Percentiles rank a stretch among this genome's conserved stretches.
Conservation (phyloP, 2,113 vertebrate genomes). For the Sterna hirundo region DNA sequence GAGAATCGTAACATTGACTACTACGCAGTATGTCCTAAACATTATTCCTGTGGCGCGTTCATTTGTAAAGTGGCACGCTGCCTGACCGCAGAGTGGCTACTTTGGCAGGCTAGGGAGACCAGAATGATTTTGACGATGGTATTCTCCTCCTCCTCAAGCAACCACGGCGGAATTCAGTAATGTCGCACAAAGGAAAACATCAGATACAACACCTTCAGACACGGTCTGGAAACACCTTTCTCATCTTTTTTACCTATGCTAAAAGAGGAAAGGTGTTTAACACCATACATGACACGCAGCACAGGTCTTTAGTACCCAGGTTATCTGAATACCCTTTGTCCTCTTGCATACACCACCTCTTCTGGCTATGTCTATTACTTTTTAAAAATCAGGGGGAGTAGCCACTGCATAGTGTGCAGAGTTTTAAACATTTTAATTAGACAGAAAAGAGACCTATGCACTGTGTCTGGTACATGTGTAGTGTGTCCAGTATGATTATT, state of each 20-base stretch:
- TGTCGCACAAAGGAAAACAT: neutral
- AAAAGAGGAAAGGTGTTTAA: neutral
- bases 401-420: neutral
- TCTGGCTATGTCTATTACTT: neutral
- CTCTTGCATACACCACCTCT: neutral
- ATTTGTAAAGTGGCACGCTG: constrained; percentile 4
- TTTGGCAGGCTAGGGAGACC: neutral
- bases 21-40: neutral
- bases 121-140: neutral
- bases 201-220: neutral
- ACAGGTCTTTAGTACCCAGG: neutral
- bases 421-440: neutral
- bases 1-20: neutral
- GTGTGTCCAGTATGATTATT: neutral
- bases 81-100: neutral
- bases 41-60: neutral
- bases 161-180: neutral
- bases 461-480: neutral
- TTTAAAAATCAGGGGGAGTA: neutral
- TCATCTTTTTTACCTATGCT: neutral
- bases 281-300: neutral
- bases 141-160: neutral
- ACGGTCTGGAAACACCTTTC: neutral
- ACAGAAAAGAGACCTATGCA: neutral
- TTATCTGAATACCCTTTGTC: neutral